Conservation (phyloP, 2,113 vertebrate species). For the Illadopsis cleaveri region DNA sequence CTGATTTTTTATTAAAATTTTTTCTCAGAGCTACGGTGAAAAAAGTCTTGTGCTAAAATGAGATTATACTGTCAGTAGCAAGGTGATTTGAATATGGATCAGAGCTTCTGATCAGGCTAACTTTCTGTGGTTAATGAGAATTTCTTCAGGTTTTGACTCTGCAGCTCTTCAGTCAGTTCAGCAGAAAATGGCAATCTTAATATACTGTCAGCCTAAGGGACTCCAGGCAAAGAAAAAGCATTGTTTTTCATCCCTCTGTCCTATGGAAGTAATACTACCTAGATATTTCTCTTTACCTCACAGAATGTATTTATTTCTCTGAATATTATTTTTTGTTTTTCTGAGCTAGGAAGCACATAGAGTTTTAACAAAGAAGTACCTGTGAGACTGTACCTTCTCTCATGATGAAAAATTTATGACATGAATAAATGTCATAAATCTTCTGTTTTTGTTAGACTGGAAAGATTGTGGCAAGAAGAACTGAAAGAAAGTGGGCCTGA, state of each 20-base stretch:
- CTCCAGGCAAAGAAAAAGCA: not conserved
- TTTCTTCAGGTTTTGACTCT: not conserved
- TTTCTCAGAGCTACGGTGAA: not conserved
- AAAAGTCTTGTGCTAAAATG: not conserved
- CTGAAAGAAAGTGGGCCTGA: slow-evolving; percentile 75
- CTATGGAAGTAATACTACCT: not conserved
- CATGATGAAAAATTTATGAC: not conserved
- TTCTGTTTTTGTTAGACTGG: slow-evolving; percentile 75
- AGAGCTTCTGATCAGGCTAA: not conserved
- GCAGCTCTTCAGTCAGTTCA: not conserved
- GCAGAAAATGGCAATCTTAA: not conserved
- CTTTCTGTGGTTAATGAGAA: not conserved
- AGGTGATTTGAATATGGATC: not conserved
- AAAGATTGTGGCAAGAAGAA: slow-evolving; percentile 89
- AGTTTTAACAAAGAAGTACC: not conserved
- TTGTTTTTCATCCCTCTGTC: not conserved
- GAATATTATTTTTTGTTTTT: not conserved
- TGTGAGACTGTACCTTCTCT: not conserved
- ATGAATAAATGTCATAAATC: not conserved
- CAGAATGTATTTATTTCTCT: not conserved
- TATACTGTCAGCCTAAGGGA: not conserved
- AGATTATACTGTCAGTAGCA: not conserved
- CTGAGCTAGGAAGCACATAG: not conserved
- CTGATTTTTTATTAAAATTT: not conserved
- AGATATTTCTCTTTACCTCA: not conserved